Conservation (phyloP, 2,888 invertebrate genomes). For the Heteromyza rotundicornis region DNA sequence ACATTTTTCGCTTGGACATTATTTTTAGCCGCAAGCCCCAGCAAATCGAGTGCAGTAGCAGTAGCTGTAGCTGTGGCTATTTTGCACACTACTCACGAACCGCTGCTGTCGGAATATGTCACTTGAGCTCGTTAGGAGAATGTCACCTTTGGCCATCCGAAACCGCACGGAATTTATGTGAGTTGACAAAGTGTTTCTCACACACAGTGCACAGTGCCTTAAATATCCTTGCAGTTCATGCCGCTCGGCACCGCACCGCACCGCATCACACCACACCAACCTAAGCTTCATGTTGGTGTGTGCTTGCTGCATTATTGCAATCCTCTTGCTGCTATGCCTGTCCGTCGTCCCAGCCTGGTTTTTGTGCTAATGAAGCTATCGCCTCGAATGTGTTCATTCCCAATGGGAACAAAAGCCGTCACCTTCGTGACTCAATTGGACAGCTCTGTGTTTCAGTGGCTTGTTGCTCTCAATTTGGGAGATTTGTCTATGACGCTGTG, state of each 20-base stretch:
- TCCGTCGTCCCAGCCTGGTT: not conserved
- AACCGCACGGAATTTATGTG: constrained; percentile 1
- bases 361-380: constrained; percentile 1
- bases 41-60: too few species aligned
- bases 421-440: too few species aligned
- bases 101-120: not conserved
- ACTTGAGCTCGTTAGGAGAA: constrained; percentile 1
- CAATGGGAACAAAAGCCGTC: too few species aligned
- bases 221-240: too few species aligned
- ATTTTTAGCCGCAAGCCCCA: too few species aligned
- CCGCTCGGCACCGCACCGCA: too few species aligned
- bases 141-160: not conserved
- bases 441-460: not conserved
- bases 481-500: not conserved
- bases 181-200: not conserved
- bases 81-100: not conserved
- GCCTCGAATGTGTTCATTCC: not conserved
- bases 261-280: too few species aligned
- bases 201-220: too few species aligned
- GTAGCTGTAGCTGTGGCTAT: not conserved
- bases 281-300: too few species aligned
- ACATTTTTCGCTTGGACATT: too few species aligned
- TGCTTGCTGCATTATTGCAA: not conserved
- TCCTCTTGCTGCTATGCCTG: not conserved
- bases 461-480: not conserved